phyloP scores from a whole-genome alignment of 2,797 vertebrate species.

The Aythya fuligula region DNA sequence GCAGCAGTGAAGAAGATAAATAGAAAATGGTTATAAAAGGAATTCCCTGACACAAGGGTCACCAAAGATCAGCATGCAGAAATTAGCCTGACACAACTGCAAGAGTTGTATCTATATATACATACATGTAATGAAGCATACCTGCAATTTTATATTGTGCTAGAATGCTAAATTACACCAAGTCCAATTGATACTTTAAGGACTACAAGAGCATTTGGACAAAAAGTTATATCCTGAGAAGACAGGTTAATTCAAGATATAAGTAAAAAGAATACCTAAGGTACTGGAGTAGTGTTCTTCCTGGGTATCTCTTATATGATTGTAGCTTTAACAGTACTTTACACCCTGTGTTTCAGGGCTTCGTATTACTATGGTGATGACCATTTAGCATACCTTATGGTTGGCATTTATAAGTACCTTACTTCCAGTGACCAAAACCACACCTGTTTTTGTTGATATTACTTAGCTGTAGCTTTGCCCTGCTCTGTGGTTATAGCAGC shows the following conservation, averaged over 20 bases:
- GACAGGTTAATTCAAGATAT: neutral
- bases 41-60: neutral
- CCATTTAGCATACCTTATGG: neutral
- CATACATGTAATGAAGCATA: neutral
- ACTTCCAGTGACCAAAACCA: neutral
- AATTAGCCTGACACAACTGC: neutral
- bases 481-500: rapidly evolving
- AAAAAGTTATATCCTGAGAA: neutral
- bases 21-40: neutral
- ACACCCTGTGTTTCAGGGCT: neutral
- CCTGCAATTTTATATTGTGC: neutral
- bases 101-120: neutral
- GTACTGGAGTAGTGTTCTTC: neutral
- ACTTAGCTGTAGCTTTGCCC: neutral
- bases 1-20: neutral
- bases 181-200: neutral
- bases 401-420: neutral
- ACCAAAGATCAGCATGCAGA: neutral
- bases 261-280: rapidly evolving
- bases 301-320: neutral
- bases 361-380: neutral
- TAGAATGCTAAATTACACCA: neutral
- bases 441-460: neutral
- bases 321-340: neutral
- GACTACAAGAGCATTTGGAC: neutral